Percentiles rank a stretch among this genome's conserved stretches.
Conservation (phyloP, 2,888 invertebrate species). For the Ceraclea dissimilis region DNA sequence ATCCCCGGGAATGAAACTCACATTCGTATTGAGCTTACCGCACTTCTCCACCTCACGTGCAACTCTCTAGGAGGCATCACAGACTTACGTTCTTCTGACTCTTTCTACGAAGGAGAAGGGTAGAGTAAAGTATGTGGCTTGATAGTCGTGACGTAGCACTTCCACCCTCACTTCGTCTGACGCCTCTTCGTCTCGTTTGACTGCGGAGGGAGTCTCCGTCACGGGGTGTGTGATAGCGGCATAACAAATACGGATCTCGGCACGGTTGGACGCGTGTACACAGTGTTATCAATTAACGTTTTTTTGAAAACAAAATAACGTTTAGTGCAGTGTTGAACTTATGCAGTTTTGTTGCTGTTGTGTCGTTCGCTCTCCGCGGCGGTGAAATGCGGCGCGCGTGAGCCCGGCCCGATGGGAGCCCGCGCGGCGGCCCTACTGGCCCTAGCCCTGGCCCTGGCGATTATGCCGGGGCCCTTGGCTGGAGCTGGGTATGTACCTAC, state of each 20-base stretch:
- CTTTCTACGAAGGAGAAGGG: background rate
- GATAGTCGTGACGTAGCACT: background rate
- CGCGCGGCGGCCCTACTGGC: slow-evolving; percentile 53
- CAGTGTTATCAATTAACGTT: background rate
- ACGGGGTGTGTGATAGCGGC: slow-evolving; percentile 5
- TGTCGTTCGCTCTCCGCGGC: slow-evolving; percentile 28
- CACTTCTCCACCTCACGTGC: slow-evolving; percentile 1
- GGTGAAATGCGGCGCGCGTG: slow-evolving; percentile 27
- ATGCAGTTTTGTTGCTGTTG: slow-evolving; percentile 22
- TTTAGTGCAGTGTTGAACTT: slow-evolving; percentile 9
- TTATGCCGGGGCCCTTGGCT: slow-evolving; percentile 41
- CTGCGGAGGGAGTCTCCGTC: slow-evolving; percentile 29
- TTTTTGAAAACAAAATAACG: background rate
- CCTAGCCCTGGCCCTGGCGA: slow-evolving; percentile 52
- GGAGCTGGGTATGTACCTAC: slow-evolving; percentile 52
- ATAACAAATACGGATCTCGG: slow-evolving; percentile 18
- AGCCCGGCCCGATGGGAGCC: slow-evolving; percentile 33
- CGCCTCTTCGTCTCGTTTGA: slow-evolving; percentile 23
- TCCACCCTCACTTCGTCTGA: slow-evolving; percentile 1
- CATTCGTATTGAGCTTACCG: slow-evolving; percentile 20
- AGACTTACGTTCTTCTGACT: background rate
- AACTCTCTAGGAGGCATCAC: background rate
- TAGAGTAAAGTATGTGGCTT: background rate
- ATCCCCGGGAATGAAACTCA: slow-evolving; percentile 28
- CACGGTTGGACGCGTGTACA: slow-evolving; percentile 14